Evolutionary conservation across 2,113 vertebrate species (phyloP).

Genomic region (Caloenas nicobarica): DNA sequence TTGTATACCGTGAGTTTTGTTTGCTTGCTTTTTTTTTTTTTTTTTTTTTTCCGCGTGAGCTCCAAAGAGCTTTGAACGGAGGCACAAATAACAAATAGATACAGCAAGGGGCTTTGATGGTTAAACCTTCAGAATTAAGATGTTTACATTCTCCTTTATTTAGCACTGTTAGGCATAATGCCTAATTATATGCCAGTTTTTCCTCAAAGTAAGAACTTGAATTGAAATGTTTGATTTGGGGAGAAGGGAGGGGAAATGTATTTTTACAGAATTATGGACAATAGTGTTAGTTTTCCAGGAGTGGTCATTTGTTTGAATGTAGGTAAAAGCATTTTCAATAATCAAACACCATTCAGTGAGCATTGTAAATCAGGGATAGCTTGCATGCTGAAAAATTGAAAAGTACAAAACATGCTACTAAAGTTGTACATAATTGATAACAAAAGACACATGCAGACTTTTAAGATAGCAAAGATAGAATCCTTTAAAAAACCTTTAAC

Average conservation of each 20-base stretch:
- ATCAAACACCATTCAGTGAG: conserved; percentile 61
- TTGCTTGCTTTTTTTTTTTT: not conserved
- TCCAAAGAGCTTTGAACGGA: not conserved
- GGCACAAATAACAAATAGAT: not conserved
- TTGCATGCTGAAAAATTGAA: conserved; percentile 42
- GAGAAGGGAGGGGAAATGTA: not conserved
- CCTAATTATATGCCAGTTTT: conserved; percentile 66
- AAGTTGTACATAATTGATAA: conserved; percentile 59
- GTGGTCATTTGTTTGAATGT: conserved; percentile 62
- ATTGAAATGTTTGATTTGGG: conserved; percentile 63
- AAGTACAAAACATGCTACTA: conserved; percentile 49
- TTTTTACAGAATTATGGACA: conserved; percentile 66
- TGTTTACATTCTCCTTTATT: conserved; percentile 71
- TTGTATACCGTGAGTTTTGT: not conserved
- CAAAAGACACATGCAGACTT: conserved; percentile 44
- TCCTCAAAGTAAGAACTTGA: conserved; percentile 58
- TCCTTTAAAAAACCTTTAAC: conserved; percentile 32
- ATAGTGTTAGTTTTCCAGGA: conserved; percentile 55
- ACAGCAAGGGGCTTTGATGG: not conserved
- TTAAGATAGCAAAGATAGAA: conserved; percentile 37
- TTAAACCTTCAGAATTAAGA: conserved; percentile 65
- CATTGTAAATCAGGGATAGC: conserved; percentile 50
- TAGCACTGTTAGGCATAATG: conserved; percentile 65
- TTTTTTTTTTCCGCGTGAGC: not conserved
- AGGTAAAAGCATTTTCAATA: conserved; percentile 53